Evolutionary conservation across 2,888 invertebrate species (phyloP).

Genomic region (Troides oblongomaculatus): DNA sequence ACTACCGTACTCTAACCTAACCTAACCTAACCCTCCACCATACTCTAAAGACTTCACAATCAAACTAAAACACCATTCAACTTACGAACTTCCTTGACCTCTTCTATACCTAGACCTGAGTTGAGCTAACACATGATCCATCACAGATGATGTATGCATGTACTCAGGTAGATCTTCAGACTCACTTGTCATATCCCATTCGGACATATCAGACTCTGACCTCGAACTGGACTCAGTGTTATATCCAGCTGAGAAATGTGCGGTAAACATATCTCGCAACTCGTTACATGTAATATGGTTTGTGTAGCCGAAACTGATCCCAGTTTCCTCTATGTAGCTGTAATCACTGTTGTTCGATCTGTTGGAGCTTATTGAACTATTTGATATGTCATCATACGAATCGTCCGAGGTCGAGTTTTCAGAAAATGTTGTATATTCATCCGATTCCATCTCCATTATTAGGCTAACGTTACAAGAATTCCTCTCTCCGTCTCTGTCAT

Average conservation of each 20-base stretch:
- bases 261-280: too few relatives aligned
- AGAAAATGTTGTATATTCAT: slow-evolving; percentile 50
- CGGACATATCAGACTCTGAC: slow-evolving; percentile 2
- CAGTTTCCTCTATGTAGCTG: background rate
- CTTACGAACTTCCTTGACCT: too few relatives aligned
- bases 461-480: background rate
- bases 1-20: too few relatives aligned
- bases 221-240: background rate
- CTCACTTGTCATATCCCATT: slow-evolving; percentile 39
- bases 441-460: slow-evolving; percentile 11
- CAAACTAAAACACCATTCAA: too few relatives aligned
- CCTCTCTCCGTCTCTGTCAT: too few relatives aligned
- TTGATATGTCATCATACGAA: slow-evolving; percentile 23
- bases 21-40: too few relatives aligned
- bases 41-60: too few relatives aligned
- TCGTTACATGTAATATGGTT: too few relatives aligned
- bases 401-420: slow-evolving; percentile 57
- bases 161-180: slow-evolving; percentile 41
- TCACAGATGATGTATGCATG: background rate
- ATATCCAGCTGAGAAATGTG: too few relatives aligned
- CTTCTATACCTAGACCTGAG: too few relatives aligned
- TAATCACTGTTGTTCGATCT: background rate
- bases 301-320: too few relatives aligned
- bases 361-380: slow-evolving; percentile 1
- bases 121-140: too few relatives aligned